Percentiles rank a stretch among this genome's conserved stretches.
These are phyloP conservation scores for Larimichthys crocea DNA, from an alignment of 2,113 vertebrate species.

Conservation along the genomic window DNA sequence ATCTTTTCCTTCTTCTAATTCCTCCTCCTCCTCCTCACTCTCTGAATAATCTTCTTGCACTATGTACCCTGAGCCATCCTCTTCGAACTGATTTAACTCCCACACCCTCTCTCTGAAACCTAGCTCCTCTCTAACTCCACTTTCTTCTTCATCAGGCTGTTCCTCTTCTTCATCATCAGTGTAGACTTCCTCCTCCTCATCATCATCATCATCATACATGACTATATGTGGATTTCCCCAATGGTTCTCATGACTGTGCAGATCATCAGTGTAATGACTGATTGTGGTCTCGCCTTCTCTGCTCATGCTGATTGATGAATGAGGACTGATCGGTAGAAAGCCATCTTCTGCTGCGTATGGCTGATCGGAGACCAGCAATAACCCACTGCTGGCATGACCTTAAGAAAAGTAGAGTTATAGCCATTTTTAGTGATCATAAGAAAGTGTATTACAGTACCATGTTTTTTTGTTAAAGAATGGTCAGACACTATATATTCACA, in stretches of 20 bases:
- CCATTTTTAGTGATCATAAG: neutral
- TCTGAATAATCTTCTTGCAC: neutral
- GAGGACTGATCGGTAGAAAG: constrained; percentile 1
- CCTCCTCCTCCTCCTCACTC: constrained; percentile 14
- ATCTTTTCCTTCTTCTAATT: neutral
- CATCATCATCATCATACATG: neutral
- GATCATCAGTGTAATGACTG: constrained; percentile 9
- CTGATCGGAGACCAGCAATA: constrained; percentile 68
- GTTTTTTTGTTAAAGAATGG: neutral
- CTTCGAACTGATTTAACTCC: neutral
- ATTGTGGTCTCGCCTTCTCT: constrained; percentile 1
- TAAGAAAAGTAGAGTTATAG: neutral
- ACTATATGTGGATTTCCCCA: constrained; percentile 1
- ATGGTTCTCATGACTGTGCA: neutral
- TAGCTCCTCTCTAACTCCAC: neutral
- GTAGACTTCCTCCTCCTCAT: neutral
- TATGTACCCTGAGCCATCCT: constrained; percentile 19
- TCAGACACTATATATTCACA: neutral
- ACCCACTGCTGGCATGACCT: constrained; percentile 69
- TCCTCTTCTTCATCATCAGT: neutral
- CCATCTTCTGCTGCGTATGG: constrained; percentile 23
- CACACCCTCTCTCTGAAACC: neutral
- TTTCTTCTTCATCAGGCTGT: constrained; percentile 13
- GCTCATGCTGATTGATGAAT: constrained; percentile 1
- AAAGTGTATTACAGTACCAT: neutral